Conservation (phyloP, 2,888 invertebrate species). For the Catocala fraxini region DNA sequence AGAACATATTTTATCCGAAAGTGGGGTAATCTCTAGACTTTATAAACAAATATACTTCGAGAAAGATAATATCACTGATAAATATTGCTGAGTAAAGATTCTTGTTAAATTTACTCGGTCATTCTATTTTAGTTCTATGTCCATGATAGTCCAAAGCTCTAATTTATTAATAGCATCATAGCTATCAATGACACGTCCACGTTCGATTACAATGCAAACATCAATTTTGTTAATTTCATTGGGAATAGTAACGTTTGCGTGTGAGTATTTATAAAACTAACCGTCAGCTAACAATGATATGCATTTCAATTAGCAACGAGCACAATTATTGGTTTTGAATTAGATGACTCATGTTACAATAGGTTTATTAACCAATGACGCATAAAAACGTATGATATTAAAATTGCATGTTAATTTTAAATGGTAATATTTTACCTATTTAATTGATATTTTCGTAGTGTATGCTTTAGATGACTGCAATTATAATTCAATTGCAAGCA, state of each 20-base stretch:
- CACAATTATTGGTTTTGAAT: constrained; percentile 38
- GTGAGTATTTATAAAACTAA: constrained; percentile 37
- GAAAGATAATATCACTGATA: neutral
- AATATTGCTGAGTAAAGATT: neutral
- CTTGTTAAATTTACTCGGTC: too few species aligned
- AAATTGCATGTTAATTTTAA: too few species aligned
- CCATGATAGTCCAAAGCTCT: constrained; percentile 1
- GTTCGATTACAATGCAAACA: constrained; percentile 42
- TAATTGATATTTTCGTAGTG: too few species aligned
- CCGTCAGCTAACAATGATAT: constrained; percentile 28
- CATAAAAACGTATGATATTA: neutral
- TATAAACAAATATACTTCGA: neutral
- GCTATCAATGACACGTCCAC: constrained; percentile 24
- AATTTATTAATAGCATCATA: constrained; percentile 29
- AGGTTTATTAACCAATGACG: neutral
- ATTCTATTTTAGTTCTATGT: constrained; percentile 5
- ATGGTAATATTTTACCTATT: too few species aligned
- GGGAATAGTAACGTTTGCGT: constrained; percentile 9
- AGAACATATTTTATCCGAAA: too few species aligned
- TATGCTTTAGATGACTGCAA: too few species aligned
- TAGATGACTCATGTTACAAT: constrained; percentile 9
- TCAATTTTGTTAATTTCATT: constrained; percentile 49
- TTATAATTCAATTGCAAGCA: too few species aligned
- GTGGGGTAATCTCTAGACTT: neutral
- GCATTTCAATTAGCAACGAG: constrained; percentile 44